These are phyloP conservation scores for Cephus nigrinus DNA, from an alignment of 2,888 invertebrate genomes.

Conservation along the genomic window DNA sequence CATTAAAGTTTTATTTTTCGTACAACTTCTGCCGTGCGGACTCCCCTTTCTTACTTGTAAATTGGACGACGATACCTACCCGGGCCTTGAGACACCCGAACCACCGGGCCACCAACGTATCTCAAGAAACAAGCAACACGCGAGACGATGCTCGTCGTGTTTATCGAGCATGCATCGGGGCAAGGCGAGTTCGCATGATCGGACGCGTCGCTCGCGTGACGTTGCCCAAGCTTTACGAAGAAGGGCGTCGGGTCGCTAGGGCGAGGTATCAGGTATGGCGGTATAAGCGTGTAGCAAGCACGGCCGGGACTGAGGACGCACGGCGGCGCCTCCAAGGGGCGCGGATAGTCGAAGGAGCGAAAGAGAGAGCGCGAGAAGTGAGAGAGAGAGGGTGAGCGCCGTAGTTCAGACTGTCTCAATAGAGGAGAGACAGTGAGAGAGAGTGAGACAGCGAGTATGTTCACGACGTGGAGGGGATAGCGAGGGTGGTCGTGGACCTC, in stretches of 20 bases:
- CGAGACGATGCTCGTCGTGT: background rate
- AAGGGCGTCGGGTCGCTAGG: constrained; percentile 28
- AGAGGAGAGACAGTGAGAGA: constrained; percentile 24
- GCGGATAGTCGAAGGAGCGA: constrained; percentile 28
- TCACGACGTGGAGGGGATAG: constrained; percentile 62
- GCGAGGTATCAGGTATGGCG: constrained; percentile 26
- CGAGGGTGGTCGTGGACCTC: constrained; percentile 48
- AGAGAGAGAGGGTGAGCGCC: constrained; percentile 9
- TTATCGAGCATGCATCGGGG: constrained; percentile 35
- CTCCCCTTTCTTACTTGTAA: background rate
- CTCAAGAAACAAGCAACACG: background rate
- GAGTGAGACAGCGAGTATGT: constrained; percentile 17
- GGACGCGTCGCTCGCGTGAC: constrained; percentile 43
- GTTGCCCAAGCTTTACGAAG: constrained; percentile 43
- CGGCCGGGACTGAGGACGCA: background rate
- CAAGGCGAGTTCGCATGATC: constrained; percentile 47
- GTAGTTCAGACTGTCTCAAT: background rate
- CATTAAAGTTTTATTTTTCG: background rate
- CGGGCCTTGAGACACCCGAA: background rate
- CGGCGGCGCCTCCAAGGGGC: constrained; percentile 36
- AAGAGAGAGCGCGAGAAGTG: constrained; percentile 17
- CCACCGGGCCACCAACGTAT: background rate
- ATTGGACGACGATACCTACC: background rate
- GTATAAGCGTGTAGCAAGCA: constrained; percentile 26
- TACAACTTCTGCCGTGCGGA: background rate